Evolutionary conservation across 2,797 vertebrate genomes (phyloP), one percentile per base, ranked within the genome.

Genomic region (Gadopsis marmoratus): DNA sequence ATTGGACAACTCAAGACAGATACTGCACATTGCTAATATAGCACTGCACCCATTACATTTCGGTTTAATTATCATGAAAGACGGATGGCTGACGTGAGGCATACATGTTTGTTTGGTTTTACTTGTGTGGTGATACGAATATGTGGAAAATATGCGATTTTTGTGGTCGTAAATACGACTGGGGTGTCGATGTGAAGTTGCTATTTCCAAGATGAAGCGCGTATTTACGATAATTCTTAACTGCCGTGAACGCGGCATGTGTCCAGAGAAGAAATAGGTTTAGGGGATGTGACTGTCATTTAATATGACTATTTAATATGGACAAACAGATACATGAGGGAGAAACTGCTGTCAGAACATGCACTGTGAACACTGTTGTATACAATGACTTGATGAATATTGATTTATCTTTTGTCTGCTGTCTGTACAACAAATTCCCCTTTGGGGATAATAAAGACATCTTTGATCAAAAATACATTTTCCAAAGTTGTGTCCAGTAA

Each of bases 71-170:
- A 7, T 8, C 16, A 16, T 5, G 1, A 39, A 33, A 33, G 12
- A 12, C 12, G 3, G 3, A 51, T n/a, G n/a, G 31, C 16, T 29
- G n/a, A 21, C 4, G 0, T 4, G 7, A 51, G 6, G 5, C 1
- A 31, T 16, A 5, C 4, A 13, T 59, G 6, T 50, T 39, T 41
- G 23, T 37, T 31, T 66, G 45, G 2, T 67, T 37, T 56, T 33
- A 43, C 14, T 23, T 11, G 4, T 31, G 12, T 62, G 9, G 4
- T 55, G 21, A 21, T 31, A 12, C 16, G 1, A 58, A 16, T 29
- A 26, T 14, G 1, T 50, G 1, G 10, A 0, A 59, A 50, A 58
- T 12, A 0, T 4, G 13, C 0, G 1, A 55, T 47, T 31, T 13
- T 23, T 0, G 6, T 51, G 2, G 8, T 68, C 7, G 4, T 23